Percentiles rank a stretch among this genome's conserved stretches.
phyloP scores from a whole-genome alignment of 2,113 vertebrate species.

The Zosterops japonicus region DNA sequence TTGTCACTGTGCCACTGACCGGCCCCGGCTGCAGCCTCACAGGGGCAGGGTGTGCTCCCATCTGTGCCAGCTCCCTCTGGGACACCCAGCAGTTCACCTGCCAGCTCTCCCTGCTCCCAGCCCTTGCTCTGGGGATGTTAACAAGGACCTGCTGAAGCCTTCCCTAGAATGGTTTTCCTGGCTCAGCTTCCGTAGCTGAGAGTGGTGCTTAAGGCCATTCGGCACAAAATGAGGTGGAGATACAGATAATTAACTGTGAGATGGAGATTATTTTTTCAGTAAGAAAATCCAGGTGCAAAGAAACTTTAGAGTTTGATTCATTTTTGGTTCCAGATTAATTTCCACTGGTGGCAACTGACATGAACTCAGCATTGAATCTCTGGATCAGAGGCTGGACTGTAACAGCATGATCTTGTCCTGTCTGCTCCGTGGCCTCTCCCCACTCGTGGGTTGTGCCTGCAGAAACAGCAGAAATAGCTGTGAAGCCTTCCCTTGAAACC shows the following conservation, averaged over 20 bases:
- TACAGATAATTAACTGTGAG: background rate
- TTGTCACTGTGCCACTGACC: conserved; percentile 6
- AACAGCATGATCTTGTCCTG: background rate
- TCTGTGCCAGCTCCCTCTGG: background rate
- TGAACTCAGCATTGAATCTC: background rate
- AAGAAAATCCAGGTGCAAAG: background rate
- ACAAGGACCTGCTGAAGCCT: background rate
- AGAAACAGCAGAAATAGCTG: background rate
- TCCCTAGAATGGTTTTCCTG: background rate
- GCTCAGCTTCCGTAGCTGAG: background rate
- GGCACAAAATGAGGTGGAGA: background rate
- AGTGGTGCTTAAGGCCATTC: background rate
- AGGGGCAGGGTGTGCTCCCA: background rate
- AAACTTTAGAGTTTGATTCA: background rate
- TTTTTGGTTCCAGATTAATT: background rate
- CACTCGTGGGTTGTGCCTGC: accelerated
- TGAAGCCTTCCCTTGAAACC: background rate
- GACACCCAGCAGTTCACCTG: background rate
- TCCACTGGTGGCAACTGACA: background rate
- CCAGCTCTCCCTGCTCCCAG: background rate
- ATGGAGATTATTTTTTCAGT: background rate
- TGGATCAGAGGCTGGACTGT: background rate
- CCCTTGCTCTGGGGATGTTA: accelerated
- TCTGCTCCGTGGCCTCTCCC: background rate
- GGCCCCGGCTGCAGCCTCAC: accelerated